phyloP scores from a whole-genome alignment of 2,113 vertebrate genomes.

The Ciconia maguari region DNA sequence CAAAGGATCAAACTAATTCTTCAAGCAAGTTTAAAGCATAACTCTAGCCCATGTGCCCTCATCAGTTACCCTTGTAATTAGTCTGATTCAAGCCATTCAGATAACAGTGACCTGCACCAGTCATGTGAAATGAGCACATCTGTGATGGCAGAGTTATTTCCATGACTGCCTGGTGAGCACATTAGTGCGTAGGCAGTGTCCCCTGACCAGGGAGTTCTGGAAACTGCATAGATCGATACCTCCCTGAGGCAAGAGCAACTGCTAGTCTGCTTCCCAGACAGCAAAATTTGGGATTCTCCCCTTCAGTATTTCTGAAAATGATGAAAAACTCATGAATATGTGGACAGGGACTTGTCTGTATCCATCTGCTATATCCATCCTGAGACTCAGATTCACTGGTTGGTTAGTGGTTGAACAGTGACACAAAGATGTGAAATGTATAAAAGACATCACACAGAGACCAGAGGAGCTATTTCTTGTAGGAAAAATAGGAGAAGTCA shows the following conservation, averaged over 20 bases:
- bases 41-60: background rate
- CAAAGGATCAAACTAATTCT: background rate
- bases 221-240: background rate
- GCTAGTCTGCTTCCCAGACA: background rate
- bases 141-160: background rate
- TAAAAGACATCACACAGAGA: background rate
- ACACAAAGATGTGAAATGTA: background rate
- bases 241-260: background rate
- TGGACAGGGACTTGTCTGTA: background rate
- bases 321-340: background rate
- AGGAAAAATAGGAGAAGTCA: background rate
- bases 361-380: background rate
- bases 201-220: background rate
- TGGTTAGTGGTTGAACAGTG: background rate
- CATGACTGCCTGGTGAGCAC: background rate
- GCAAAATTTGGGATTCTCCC: background rate
- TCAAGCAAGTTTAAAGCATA: background rate
- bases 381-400: background rate
- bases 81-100: background rate
- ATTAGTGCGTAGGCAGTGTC: background rate
- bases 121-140: background rate
- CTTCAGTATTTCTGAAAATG: background rate
- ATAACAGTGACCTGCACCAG: background rate
- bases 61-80: background rate
- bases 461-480: background rate